Evolutionary conservation across 2,113 vertebrate species (phyloP).

Genomic region (Megaceryle maxima): DNA sequence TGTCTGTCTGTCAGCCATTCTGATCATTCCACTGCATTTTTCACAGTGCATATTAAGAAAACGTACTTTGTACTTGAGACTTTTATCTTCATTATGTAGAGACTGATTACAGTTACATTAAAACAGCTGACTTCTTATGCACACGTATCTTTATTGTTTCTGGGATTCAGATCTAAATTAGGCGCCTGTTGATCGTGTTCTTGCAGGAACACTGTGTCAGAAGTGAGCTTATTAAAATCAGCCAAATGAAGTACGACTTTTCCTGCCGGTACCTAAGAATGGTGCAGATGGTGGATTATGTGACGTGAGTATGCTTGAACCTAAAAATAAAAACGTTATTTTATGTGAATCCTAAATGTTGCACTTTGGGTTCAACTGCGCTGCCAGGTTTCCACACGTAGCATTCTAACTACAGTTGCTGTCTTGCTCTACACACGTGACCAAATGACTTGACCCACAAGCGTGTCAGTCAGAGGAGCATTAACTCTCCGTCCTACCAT

Average conservation of each 20-base stretch:
- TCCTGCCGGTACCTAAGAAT: conserved; percentile 76
- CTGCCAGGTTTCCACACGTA: not conserved
- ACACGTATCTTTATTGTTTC: not conserved
- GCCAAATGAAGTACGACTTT: conserved; percentile 72
- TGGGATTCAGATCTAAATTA: not conserved
- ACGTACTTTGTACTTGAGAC: not conserved
- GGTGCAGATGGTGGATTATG: conserved; percentile 25
- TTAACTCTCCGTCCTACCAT: not conserved
- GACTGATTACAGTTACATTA: not conserved
- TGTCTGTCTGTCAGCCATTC: not conserved
- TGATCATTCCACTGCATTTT: not conserved
- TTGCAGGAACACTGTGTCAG: conserved; percentile 78
- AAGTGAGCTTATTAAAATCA: conserved; percentile 81
- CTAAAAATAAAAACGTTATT: not conserved
- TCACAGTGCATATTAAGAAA: not conserved
- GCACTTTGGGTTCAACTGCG: not conserved
- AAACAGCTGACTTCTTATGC: not conserved
- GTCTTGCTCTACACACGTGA: not conserved
- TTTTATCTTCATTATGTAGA: not conserved
- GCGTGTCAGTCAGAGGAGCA: not conserved
- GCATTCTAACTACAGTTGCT: not conserved
- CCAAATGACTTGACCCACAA: not conserved
- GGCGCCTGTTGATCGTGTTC: not conserved
- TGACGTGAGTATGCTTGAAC: conserved; percentile 70
- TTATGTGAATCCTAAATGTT: not conserved